Evolutionary conservation across 2,888 invertebrate species (phyloP), one percentile per base, ranked within the genome.

Genomic region (Aphidoletes aphidimyza): DNA sequence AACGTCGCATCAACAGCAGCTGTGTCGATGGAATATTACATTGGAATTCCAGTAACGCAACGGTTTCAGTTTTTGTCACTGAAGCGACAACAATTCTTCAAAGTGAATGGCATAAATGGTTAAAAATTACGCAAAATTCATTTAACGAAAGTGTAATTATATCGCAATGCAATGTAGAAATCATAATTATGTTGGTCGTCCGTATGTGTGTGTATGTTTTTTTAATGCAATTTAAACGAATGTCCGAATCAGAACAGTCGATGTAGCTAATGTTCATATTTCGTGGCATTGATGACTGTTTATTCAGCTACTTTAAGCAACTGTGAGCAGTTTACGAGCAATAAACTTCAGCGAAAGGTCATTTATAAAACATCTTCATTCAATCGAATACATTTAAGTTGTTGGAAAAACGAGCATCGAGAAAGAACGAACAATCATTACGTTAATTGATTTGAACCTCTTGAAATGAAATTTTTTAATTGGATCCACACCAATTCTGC

Each of bases 121-220:
- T 14, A 26, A 22, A 42, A 54, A 69, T 69, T 69, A 69, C 69
- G 34, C 69, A 69, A 54, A 17, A 14, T 2, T 11, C 34, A 17
- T 69, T 69, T 34, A 69, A 69, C 17, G 69, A 26, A 54, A 54
- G 6, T 54, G 54, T 34, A 69, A 69, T 69, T 69, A 69, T 26
- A 26, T 22, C 22, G 5, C 14, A 30, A 69, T 69, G 69, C 69
- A 69, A 69, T 69, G 69, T 69, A 30, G 69, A 69, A 69, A 30
- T 30, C 17, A 69, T 8, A 39, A 54, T 6, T 22, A 22, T 22
- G 54, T 22, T 14, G 22, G 54, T 54, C 22, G 22, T 54, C 54
- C 3, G 22, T 5, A 54, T 54, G n/a, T 39, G 2, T 9, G 54
- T 22, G 22, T 47, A 2, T 11, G 2, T 3, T 47, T 11, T 47